Percentiles rank a stretch among this genome's conserved stretches.
These are phyloP conservation scores for Drosophila prolongata DNA, from an alignment of 2,888 invertebrate genomes.

Conservation along the genomic window DNA sequence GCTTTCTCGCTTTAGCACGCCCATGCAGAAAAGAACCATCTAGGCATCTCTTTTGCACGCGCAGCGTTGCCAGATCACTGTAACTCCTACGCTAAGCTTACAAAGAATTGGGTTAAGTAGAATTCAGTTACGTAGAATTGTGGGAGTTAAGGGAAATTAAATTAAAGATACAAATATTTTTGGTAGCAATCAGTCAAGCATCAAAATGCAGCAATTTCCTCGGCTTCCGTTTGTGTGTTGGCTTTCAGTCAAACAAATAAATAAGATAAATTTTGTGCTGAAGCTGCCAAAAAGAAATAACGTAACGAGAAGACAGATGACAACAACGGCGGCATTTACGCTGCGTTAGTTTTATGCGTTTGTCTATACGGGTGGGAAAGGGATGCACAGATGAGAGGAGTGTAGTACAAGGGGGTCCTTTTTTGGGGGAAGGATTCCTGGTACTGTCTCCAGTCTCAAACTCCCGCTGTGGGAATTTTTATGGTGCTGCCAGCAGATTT, in stretches of 20 bases:
- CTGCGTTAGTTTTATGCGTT: constrained; percentile 83
- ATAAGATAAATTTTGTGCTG: constrained; percentile 78
- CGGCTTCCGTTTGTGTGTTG: constrained; percentile 35
- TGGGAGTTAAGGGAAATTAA: background rate
- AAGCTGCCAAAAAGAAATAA: constrained; percentile 69
- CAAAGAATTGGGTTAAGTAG: background rate
- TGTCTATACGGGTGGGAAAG: constrained; percentile 41
- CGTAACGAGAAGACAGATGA: constrained; percentile 49
- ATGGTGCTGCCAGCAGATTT: constrained; percentile 83
- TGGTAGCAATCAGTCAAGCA: constrained; percentile 78
- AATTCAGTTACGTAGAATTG: background rate
- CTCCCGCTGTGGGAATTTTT: constrained; percentile 79
- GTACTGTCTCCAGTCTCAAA: constrained; percentile 45
- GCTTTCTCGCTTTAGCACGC: background rate
- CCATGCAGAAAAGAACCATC: background rate
- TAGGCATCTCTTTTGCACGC: background rate
- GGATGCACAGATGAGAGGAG: background rate
- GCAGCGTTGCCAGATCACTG: constrained; percentile 19
- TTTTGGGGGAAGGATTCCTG: background rate
- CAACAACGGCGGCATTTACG: constrained; percentile 75
- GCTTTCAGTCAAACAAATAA: constrained; percentile 68
- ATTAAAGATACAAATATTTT: background rate
- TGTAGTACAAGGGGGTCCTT: constrained; percentile 9
- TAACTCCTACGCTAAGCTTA: constrained; percentile 45
- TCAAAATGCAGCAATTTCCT: constrained; percentile 74